These are phyloP conservation scores for Drosophila gunungcola DNA, from an alignment of 1,140 invertebrate species.

Conservation along the genomic window DNA sequence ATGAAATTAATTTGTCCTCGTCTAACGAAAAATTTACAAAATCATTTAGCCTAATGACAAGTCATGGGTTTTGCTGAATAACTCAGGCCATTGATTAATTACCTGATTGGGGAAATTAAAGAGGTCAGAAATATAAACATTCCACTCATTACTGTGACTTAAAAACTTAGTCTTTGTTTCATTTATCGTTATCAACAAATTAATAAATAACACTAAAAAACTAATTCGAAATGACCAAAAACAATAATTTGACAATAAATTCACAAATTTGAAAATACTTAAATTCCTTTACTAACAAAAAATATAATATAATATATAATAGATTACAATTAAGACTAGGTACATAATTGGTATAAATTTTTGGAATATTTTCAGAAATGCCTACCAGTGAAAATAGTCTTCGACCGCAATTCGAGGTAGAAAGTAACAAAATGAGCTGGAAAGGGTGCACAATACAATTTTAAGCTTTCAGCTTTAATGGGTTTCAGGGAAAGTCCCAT, in stretches of 20 bases:
- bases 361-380: background rate
- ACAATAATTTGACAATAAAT: no score
- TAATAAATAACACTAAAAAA: no score
- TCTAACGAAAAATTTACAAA: constrained; percentile 1
- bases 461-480: constrained; percentile 33
- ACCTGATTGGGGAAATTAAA: background rate
- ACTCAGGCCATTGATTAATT: constrained; percentile 14
- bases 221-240: no score
- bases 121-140: no score
- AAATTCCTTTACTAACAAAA: no score
- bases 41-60: constrained; percentile 15
- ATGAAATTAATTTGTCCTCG: constrained; percentile 21
- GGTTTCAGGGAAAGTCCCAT: constrained; percentile 34
- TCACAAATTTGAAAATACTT: no score
- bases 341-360: no score
- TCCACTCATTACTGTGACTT: no score
- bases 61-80: background rate
- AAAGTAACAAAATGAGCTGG: constrained; percentile 5
- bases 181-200: no score
- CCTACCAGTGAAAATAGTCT: background rate
- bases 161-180: no score
- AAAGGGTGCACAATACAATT: constrained; percentile 27
- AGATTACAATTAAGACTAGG: no score
- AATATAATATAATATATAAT: no score
- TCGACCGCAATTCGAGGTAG: background rate